A percentile compares a stretch with the other conserved stretches of the same genome.
These are phyloP conservation scores for Heliconius ethilla DNA, from an alignment of 2,888 invertebrate genomes.

Conservation along the genomic window DNA sequence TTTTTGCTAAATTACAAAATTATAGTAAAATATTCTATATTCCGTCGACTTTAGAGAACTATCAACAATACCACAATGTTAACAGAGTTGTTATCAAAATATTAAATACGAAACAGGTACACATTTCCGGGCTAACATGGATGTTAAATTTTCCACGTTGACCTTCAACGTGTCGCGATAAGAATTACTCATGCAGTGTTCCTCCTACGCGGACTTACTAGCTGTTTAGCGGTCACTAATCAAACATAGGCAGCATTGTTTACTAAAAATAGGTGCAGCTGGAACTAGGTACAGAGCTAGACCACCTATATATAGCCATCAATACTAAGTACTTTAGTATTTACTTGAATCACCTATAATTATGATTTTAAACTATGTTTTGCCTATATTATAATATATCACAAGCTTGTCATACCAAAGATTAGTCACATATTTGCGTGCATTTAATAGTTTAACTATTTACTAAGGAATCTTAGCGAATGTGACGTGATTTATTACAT, in stretches of 20 bases:
- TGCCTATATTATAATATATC: slow-evolving; percentile 4
- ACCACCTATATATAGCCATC: background rate
- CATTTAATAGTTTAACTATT: slow-evolving; percentile 18
- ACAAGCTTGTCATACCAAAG: slow-evolving; percentile 9
- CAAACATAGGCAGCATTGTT: slow-evolving; percentile 54
- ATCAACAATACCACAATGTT: too few relatives aligned
- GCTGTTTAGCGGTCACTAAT: slow-evolving; percentile 53
- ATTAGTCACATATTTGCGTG: slow-evolving; percentile 26
- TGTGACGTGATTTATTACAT: slow-evolving; percentile 19
- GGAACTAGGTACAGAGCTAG: slow-evolving; percentile 7
- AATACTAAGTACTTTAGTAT: background rate
- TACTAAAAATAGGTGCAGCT: slow-evolving; percentile 44
- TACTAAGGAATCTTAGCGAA: background rate
- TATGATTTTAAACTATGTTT: slow-evolving; percentile 1
- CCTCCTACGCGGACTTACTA: slow-evolving; percentile 54
- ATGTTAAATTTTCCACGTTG: slow-evolving; percentile 63
- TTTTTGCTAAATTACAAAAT: background rate
- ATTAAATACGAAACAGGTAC: slow-evolving; percentile 35
- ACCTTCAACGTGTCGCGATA: slow-evolving; percentile 65
- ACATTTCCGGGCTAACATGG: slow-evolving; percentile 45
- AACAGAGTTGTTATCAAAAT: too few relatives aligned
- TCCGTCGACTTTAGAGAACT: too few relatives aligned
- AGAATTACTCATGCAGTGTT: slow-evolving; percentile 62
- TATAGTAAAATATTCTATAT: too few relatives aligned
- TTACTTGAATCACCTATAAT: background rate